Percentiles rank a stretch among this genome's conserved stretches.
phyloP scores from a whole-genome alignment of 2,113 vertebrate genomes.

The Lamprologus tigripictilis region DNA sequence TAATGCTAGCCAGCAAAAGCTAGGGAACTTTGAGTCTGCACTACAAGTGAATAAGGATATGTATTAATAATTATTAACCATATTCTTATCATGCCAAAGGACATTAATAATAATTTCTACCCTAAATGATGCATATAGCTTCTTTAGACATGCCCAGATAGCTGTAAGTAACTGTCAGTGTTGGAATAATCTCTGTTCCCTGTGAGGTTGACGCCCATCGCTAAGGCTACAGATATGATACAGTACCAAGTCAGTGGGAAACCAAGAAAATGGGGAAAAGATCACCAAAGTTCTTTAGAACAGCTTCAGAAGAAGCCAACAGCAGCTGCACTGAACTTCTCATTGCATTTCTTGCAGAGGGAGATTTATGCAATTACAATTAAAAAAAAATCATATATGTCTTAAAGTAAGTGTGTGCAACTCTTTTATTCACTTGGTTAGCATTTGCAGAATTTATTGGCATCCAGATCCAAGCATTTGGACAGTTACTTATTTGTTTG shows the following conservation, averaged over 20 bases:
- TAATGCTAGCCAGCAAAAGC: neutral
- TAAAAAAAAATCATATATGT: neutral
- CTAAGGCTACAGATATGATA: neutral
- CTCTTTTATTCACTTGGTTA: neutral
- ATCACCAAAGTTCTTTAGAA: neutral
- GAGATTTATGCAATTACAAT: neutral
- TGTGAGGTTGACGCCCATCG: neutral
- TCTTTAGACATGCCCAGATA: neutral
- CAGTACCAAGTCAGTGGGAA: neutral
- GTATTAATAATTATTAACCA: neutral
- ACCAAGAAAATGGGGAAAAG: neutral
- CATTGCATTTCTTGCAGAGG: neutral
- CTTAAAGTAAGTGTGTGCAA: neutral
- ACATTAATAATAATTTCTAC: neutral
- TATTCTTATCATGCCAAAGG: neutral
- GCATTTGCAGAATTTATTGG: neutral
- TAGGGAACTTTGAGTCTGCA: neutral
- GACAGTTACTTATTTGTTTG: neutral
- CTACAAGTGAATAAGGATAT: neutral
- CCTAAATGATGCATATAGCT: neutral
- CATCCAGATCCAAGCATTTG: neutral
- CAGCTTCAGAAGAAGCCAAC: fast-evolving
- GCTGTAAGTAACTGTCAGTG: neutral
- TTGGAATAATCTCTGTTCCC: neutral
- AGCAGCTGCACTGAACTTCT: neutral